A percentile compares a stretch with the other conserved stretches of the same genome.
Conservation (phyloP, 2,113 vertebrate genomes). For the Phylloscopus whistleri region DNA sequence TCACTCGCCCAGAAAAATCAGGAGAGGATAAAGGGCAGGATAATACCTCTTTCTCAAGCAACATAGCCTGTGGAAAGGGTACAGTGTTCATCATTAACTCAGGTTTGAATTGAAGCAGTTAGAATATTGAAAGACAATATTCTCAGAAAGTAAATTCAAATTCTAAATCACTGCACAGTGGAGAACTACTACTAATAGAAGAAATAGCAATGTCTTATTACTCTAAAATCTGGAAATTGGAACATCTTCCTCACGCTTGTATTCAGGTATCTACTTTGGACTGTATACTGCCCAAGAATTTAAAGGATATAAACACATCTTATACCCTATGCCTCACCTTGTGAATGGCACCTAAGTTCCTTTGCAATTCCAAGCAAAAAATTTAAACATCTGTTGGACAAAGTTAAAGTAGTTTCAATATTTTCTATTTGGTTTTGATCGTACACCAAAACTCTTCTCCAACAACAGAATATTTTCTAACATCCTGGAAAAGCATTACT, state of each 20-base stretch:
- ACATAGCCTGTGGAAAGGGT: background rate
- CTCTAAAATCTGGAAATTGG: background rate
- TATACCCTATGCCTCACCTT: background rate
- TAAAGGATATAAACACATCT: background rate
- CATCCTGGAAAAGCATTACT: background rate
- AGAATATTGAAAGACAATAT: background rate
- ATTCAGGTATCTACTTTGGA: background rate
- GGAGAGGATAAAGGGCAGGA: background rate
- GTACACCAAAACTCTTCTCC: background rate
- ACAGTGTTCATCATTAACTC: background rate
- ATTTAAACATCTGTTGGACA: background rate
- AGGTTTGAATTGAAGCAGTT: background rate
- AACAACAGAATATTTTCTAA: background rate
- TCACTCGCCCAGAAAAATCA: background rate
- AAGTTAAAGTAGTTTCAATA: background rate
- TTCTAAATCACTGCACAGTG: background rate
- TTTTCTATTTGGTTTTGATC: background rate
- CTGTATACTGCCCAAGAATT: background rate
- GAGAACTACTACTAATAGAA: background rate
- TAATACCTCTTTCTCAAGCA: background rate
- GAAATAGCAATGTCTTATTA: background rate
- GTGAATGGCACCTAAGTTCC: background rate
- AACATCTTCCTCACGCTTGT: background rate
- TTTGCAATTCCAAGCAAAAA: background rate
- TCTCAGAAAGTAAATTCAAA: background rate